These are phyloP conservation scores for Candidula unifasciata DNA, from an alignment of 2,888 invertebrate species.

Conservation along the genomic window DNA sequence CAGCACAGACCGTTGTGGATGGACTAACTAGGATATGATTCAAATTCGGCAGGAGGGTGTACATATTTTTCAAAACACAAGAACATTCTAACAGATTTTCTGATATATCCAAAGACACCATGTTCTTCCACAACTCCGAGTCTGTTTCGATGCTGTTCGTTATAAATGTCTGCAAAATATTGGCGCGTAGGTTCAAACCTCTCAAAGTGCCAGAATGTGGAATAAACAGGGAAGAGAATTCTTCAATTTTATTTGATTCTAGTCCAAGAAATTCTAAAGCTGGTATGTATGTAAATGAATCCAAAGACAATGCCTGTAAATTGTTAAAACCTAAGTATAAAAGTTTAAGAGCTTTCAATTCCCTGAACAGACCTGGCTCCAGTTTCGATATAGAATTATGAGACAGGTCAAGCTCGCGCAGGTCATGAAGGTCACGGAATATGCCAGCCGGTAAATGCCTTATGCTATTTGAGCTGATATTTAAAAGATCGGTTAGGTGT, in stretches of 20 bases:
- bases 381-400: constrained; percentile 55
- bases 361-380: constrained; percentile 43
- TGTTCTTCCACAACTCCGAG: constrained; percentile 56
- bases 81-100: constrained; percentile 72
- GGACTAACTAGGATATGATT: constrained; percentile 50
- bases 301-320: constrained; percentile 52
- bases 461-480: constrained; percentile 41
- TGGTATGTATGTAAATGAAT: constrained; percentile 56
- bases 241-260: constrained; percentile 57
- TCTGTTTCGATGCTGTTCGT: constrained; percentile 47
- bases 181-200: constrained; percentile 60
- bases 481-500: background rate
- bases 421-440: constrained; percentile 41
- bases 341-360: constrained; percentile 45
- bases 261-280: constrained; percentile 58
- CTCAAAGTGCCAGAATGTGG: constrained; percentile 55
- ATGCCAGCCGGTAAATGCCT: constrained; percentile 29
- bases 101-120: constrained; percentile 57
- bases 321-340: constrained; percentile 60
- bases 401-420: constrained; percentile 57
- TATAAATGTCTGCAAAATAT: constrained; percentile 53
- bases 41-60: constrained; percentile 47
- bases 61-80: constrained; percentile 62
- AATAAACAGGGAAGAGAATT: constrained; percentile 59
- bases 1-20: constrained; percentile 56